phyloP scores from a whole-genome alignment of 2,113 vertebrate genomes.

The Prionailurus viverrinus region DNA sequence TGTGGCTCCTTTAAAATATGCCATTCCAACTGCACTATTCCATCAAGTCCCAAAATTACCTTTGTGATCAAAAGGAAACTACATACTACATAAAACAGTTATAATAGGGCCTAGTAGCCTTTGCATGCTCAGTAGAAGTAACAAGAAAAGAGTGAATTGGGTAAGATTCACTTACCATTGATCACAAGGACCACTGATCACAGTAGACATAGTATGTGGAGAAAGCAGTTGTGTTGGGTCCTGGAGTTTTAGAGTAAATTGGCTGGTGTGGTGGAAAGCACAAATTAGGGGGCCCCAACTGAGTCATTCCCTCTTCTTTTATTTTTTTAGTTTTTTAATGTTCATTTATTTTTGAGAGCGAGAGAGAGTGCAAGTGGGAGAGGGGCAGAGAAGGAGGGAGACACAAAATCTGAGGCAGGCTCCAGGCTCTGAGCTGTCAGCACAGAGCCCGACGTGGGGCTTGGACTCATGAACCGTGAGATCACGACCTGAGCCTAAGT shows the following conservation, averaged over 20 bases:
- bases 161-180: not conserved
- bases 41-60: not conserved
- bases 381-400: too few species aligned
- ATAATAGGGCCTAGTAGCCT: not conserved
- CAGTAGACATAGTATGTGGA: not conserved
- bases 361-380: too few species aligned
- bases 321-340: too few species aligned
- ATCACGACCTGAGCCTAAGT: too few species aligned
- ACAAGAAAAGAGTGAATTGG: not conserved
- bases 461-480: too few species aligned
- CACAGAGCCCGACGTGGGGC: too few species aligned
- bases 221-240: not conserved
- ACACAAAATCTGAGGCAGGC: too few species aligned
- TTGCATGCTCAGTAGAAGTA: not conserved
- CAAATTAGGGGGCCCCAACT: not conserved
- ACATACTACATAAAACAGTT: not conserved
- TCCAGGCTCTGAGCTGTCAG: too few species aligned
- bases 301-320: not conserved
- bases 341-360: too few species aligned
- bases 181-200: not conserved
- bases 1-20: not conserved
- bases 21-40: not conserved
- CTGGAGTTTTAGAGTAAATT: not conserved
- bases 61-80: constrained; percentile 7
- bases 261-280: not conserved